A percentile compares a stretch with the other conserved stretches of the same genome.
phyloP scores from a whole-genome alignment of 2,113 vertebrate species.

The Malaclemys terrapin region DNA sequence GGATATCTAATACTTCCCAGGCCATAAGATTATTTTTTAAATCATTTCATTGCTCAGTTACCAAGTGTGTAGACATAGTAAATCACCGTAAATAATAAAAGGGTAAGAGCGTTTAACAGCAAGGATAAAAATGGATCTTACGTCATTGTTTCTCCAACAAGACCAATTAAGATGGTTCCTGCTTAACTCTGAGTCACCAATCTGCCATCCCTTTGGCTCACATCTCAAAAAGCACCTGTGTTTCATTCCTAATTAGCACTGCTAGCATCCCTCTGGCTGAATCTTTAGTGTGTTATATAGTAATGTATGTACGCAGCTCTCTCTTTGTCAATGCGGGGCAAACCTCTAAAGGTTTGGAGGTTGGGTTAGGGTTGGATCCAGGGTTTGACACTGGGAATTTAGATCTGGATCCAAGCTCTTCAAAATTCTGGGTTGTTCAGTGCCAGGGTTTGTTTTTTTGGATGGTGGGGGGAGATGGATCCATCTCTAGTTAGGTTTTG shows the following conservation, averaged over 20 bases:
- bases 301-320: accelerated
- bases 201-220: neutral
- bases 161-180: neutral
- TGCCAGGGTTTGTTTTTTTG: accelerated
- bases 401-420: neutral
- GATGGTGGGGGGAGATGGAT: accelerated
- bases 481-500: neutral
- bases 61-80: conserved; percentile 33
- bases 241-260: neutral
- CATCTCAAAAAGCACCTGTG: neutral
- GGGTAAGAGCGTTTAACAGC: neutral
- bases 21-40: conserved; percentile 39
- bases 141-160: conserved; percentile 1
- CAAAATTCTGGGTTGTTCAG: accelerated
- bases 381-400: neutral
- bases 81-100: conserved; percentile 22
- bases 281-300: neutral
- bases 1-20: conserved; percentile 34
- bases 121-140: neutral
- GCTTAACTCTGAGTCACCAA: neutral
- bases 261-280: neutral
- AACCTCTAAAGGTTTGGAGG: neutral
- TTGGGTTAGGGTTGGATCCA: neutral
- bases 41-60: neutral
- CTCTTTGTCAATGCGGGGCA: neutral